phyloP scores from a whole-genome alignment of 2,888 invertebrate species.

The Limnephilus marmoratus region DNA sequence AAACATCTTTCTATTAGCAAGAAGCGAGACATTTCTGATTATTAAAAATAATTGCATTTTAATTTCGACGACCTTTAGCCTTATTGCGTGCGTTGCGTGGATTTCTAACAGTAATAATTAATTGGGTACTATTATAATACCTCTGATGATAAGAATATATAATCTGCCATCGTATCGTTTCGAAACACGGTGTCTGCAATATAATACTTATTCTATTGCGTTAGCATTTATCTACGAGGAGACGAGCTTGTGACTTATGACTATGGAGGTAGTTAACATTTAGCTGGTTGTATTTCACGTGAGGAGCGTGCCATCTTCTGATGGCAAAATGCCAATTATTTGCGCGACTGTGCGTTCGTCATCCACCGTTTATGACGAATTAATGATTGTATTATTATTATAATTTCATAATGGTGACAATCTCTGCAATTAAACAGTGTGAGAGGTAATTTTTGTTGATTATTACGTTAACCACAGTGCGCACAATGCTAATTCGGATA shows the following conservation, averaged over 20 bases:
- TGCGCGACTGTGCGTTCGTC: neutral
- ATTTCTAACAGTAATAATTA: neutral
- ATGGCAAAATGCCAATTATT: neutral
- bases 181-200: neutral
- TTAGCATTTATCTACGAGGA: conserved; percentile 8
- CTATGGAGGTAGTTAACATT: conserved; percentile 17
- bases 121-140: no score
- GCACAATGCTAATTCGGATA: neutral
- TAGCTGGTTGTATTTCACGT: neutral
- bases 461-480: neutral
- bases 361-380: neutral
- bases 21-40: neutral
- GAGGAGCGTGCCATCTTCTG: neutral
- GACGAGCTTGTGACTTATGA: neutral
- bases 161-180: neutral
- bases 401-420: no score
- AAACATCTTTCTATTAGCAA: neutral
- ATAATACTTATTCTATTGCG: neutral
- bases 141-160: neutral
- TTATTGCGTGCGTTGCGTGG: neutral
- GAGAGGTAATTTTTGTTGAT: neutral
- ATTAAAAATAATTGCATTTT: neutral
- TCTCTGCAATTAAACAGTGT: neutral
- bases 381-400: neutral
- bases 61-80: neutral